Percentiles rank a stretch among this genome's conserved stretches.
These are phyloP conservation scores for Arrhopalites spinosus DNA, from an alignment of 2,888 invertebrate genomes.

Conservation along the genomic window DNA sequence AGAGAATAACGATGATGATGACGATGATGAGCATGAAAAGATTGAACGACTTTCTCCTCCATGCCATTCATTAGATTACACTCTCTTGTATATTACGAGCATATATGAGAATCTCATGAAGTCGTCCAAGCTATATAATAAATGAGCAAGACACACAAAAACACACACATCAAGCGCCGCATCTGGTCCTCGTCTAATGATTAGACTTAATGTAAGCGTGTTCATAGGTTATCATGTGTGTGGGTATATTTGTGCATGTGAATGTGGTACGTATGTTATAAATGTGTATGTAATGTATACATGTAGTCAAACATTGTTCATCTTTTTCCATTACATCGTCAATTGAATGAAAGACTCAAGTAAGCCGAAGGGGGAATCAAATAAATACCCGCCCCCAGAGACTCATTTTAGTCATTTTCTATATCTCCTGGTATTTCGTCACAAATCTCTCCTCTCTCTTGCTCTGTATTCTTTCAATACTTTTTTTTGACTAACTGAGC, in stretches of 20 bases:
- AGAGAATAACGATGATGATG: neutral
- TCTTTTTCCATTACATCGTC: conserved; percentile 21
- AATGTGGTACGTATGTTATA: neutral
- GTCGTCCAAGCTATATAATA: neutral
- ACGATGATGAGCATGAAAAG: conserved; percentile 33
- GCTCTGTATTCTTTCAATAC: neutral
- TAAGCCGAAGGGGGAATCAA: conserved; percentile 37
- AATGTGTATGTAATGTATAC: neutral
- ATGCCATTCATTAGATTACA: conserved; percentile 35
- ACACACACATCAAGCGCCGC: conserved; percentile 17
- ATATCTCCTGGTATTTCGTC: conserved; percentile 37
- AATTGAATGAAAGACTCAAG: conserved; percentile 38
- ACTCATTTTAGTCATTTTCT: conserved; percentile 36
- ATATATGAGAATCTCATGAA: neutral
- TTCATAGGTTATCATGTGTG: neutral
- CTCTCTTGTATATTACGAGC: conserved; percentile 16
- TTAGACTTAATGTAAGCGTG: conserved; percentile 30
- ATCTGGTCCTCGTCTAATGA: conserved; percentile 32
- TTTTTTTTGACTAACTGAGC: too few relatives aligned
- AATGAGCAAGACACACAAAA: conserved; percentile 3
- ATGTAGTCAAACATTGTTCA: conserved; percentile 29
- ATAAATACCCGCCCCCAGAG: conserved; percentile 37
- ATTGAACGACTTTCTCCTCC: conserved; percentile 36
- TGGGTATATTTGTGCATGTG: conserved; percentile 8
- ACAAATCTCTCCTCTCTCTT: conserved; percentile 7